phyloP scores from a whole-genome alignment of 2,888 invertebrate species.

The Cheilosia grossa region DNA sequence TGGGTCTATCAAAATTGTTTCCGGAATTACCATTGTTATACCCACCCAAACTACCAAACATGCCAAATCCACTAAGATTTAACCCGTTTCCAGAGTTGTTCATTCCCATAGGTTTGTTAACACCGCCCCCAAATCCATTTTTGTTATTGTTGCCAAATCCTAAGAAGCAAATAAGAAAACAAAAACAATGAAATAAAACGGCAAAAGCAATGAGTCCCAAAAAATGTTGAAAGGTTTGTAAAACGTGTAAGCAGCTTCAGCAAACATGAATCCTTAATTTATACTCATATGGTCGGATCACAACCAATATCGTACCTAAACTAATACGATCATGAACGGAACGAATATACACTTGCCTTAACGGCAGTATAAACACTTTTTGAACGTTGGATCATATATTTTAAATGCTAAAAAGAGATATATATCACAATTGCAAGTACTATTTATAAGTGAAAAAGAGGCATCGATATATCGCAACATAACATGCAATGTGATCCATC shows the following conservation, averaged over 20 bases:
- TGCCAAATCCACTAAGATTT: constrained; percentile 79
- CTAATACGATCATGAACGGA: too few species aligned
- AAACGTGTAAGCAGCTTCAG: constrained; percentile 31
- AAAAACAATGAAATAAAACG: constrained; percentile 46
- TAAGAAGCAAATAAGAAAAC: constrained; percentile 55
- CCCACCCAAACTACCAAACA: constrained; percentile 79
- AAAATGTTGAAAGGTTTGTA: constrained; percentile 10
- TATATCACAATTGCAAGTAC: too few species aligned
- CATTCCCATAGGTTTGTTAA: constrained; percentile 64
- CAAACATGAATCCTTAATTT: not conserved
- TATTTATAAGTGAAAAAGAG: too few species aligned
- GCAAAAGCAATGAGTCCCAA: constrained; percentile 16
- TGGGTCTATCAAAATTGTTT: constrained; percentile 52
- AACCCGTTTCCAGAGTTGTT: constrained; percentile 79
- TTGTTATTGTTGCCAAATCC: constrained; percentile 70
- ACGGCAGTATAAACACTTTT: too few species aligned
- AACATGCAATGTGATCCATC: too few species aligned
- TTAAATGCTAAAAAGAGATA: too few species aligned
- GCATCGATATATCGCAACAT: too few species aligned
- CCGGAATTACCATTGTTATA: constrained; percentile 79
- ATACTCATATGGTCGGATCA: too few species aligned
- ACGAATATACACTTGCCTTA: too few species aligned
- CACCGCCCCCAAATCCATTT: constrained; percentile 74
- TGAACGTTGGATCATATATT: too few species aligned
- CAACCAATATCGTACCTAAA: not conserved